Conservation (phyloP, 2,888 invertebrate genomes). For the Helicoverpa assulta region DNA sequence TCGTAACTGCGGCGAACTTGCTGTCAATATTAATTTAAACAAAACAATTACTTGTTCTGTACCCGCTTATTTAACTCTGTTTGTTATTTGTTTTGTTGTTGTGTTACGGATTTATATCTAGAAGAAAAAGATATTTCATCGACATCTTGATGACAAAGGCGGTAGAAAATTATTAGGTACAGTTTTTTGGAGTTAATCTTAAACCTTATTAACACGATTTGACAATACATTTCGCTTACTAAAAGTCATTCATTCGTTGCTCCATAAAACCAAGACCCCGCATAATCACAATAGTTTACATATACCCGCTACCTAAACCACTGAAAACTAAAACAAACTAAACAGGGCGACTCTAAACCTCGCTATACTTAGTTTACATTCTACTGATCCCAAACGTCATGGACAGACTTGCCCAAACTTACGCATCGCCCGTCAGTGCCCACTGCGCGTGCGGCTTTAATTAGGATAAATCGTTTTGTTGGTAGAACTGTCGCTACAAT, state of each 20-base stretch:
- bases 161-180: no score
- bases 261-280: no score
- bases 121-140: no score
- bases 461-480: slow-evolving; percentile 48
- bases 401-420: slow-evolving; percentile 24
- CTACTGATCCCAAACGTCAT: slow-evolving; percentile 35
- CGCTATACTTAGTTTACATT: slow-evolving; percentile 5
- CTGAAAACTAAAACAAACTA: not conserved
- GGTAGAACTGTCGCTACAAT: slow-evolving; percentile 30
- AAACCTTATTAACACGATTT: no score
- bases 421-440: slow-evolving; percentile 23
- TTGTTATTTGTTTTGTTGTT: not conserved
- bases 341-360: slow-evolving; percentile 7
- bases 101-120: no score
- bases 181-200: no score
- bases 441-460: slow-evolving; percentile 24
- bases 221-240: no score
- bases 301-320: not conserved
- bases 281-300: not conserved
- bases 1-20: not conserved
- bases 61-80: not conserved
- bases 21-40: slow-evolving; percentile 2
- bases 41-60: not conserved
- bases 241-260: no score
- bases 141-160: no score